Evolutionary conservation across 2,797 vertebrate genomes (phyloP), one percentile per base, ranked within the genome.

Genomic region (Ctenopoma multispine): DNA sequence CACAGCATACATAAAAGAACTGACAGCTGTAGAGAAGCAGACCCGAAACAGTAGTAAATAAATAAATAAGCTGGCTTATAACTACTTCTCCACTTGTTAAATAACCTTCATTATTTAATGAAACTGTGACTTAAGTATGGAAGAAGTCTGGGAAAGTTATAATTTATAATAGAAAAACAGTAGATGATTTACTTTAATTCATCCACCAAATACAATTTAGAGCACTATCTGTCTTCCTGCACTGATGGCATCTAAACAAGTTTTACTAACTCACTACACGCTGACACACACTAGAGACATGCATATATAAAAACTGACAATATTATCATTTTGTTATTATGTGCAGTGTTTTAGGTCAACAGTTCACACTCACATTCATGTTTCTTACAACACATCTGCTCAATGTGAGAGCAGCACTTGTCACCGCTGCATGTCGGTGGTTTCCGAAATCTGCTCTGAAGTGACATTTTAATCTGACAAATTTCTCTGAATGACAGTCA

Each of bases 401-500:
- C 29, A 77, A 53, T 67, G n/a, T 17, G 46, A 76, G 48, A 64
- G 18, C 44, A 54, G 29, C 55, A n/a, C 54, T 75, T 59, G 54
- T 60, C 74, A 61, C 78, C 80, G 78, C 73, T 81, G 80, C 60
- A 69, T 1, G 1, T 38, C 41, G 62, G 31, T 62, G 66, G 69
- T 69, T 86, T 69, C 24, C 57, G 21, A 65, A 75, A 60, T 68
- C 56, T 60, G 70, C 80, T 86, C 73, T 63, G 77, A 79, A 76
- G 59, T 64, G 58, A 79, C 75, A 69, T 72, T 87, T 76, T 76
- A 73, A 82, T 80, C 72, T 63, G 72, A 80, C 59, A 80, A 77
- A 80, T 72, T 69, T 72, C 59, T 66, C 68, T 62, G 60, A 82
- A 77, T 63, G 58, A 79, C 59, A 72, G 80, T 75, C 58, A 72